Evolutionary conservation across 1,140 invertebrate species (phyloP), one percentile per base, ranked within the genome.

Genomic region (Drosophila repletoides): DNA sequence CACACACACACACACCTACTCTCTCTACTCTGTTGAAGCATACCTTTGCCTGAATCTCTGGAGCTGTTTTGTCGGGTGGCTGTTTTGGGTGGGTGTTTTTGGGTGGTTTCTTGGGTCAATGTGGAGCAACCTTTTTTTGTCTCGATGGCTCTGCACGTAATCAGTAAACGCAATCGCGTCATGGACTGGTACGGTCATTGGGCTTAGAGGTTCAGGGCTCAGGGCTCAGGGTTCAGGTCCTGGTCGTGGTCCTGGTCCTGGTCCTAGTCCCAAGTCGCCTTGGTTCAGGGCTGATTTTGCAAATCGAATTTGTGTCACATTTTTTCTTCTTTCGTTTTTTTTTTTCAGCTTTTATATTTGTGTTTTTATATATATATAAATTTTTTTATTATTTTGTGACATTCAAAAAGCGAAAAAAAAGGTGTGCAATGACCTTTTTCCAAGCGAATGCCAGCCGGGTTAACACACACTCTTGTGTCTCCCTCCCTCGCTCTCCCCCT

Each of bases 401-500:
- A 33, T 22, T 41, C 36, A 26, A 45, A 17, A 67, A 7, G 14
- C 0, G 29, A 10, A 38, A 34, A 63, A 52, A 63, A 59, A 59
- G 36, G 45, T 41, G 70, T 73, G 70, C 70, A 70, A 70, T 73
- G 70, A 73, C 70, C 70, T 73, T 73, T 73, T 73, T 73, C 70
- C 70, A 59, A 64, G 66, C 70, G 70, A 73, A 59, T 65, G 70
- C 22, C 58, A 41, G 36, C 33, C 40, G 52, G 56, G 51, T 58
- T 68, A 68, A 59, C 60, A 14, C 17, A 24, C 17, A 33, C 17
- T 0, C 9, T 33, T n/a, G n/a, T n/a, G n/a, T n/a, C n/a, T n/a
- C n/a, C n/a, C n/a, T n/a, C n/a, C n/a, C n/a, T n/a, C n/a, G n/a
- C n/a, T n/a, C n/a, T n/a, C n/a, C n/a, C n/a, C n/a, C n/a, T n/a